Evolutionary conservation across 1,140 invertebrate genomes (phyloP), one percentile per base, ranked within the genome.

Genomic region (Harlomillsia oculata): DNA sequence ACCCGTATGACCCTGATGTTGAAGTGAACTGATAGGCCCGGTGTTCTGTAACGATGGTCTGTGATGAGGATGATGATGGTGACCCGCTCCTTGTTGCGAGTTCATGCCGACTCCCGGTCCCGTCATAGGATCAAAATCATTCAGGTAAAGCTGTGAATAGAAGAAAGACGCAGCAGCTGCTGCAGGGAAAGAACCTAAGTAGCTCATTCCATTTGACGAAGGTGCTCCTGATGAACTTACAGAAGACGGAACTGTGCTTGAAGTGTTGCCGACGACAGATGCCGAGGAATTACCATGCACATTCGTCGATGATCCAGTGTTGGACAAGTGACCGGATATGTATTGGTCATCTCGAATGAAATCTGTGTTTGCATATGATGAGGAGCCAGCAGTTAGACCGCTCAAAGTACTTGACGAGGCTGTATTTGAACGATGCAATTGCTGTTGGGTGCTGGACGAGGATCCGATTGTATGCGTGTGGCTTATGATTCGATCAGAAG

Each of bases 61-160:
- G 40, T 23, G 30, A 16, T 45, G 29, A 16, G 26, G 34, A 28
- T 46, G 39, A 8, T 50, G 50, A 9, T 36, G 43, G 9, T 49
- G 52, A 11, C 34, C 28, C 13, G 6, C 13, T 11, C 43, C 14
- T 20, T 53, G 51, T n/a, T 8, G 3, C 23, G 20, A 18, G 23
- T 20, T 54, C 0, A 29, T 8, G 23, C 34, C 21, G 0, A 16
- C 25, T 21, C 11, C 16, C 5, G 37, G 30, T 3, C 29, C 37
- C 13, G 39, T 36, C 21, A 39, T 26, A 6, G 21, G 32, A 13
- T 65, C 57, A 49, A 62, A 62, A 39, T 65, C 64, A 56, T 65
- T 65, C 29, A 65, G 55, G 50, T 65, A 65, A 13, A 65, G 54
- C 46, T 65, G 64, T 20, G 64, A 65, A 26, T 65, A 65, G 36